These are phyloP conservation scores for Sphyrna mokarran DNA, from an alignment of 2,113 vertebrate genomes.

Conservation along the genomic window DNA sequence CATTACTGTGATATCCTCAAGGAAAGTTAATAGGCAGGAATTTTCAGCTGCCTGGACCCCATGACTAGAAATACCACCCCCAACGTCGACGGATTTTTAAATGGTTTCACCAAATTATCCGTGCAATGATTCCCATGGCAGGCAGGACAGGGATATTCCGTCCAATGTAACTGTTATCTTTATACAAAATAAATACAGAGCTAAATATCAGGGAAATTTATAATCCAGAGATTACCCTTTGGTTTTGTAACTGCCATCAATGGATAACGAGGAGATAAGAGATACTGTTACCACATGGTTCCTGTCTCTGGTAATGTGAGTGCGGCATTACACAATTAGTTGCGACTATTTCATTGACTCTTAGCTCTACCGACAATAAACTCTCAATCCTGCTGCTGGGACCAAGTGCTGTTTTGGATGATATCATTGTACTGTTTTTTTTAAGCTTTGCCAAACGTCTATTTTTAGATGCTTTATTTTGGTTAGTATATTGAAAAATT, in stretches of 20 bases:
- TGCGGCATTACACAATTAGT: neutral
- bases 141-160: too few species aligned
- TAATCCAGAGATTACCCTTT: neutral
- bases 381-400: neutral
- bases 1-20: neutral
- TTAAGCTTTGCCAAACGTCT: too few species aligned
- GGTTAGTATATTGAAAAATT: too few species aligned
- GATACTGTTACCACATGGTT: neutral
- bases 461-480: too few species aligned
- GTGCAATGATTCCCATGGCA: too few species aligned
- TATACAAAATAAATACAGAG: neutral
- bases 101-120: too few species aligned
- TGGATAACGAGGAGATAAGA: neutral
- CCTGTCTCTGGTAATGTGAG: neutral
- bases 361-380: neutral
- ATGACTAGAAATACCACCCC: too few species aligned
- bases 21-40: neutral
- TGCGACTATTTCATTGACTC: neutral
- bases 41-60: too few species aligned
- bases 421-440: neutral
- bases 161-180: neutral
- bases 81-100: too few species aligned
- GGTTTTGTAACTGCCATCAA: neutral
- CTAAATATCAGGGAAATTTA: neutral
- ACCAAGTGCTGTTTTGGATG: neutral